Percentiles rank a stretch among this genome's conserved stretches.
Conservation (phyloP, 2,888 invertebrate species). For the Alviniconcha strummeri region DNA sequence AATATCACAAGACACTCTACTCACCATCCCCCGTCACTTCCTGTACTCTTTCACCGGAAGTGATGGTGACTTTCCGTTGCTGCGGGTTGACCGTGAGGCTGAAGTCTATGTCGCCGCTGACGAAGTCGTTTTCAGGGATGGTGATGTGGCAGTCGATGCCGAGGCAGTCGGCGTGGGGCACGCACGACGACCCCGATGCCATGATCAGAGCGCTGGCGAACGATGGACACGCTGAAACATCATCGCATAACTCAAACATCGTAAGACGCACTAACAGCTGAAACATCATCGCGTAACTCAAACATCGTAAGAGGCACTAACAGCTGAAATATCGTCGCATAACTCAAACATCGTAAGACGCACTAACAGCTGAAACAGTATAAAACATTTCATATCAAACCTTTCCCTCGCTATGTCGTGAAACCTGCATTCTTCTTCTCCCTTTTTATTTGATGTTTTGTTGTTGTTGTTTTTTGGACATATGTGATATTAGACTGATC, state of each 20-base stretch:
- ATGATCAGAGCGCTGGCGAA: not conserved
- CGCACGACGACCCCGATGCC: constrained; percentile 3
- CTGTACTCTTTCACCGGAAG: not conserved
- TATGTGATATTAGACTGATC: too few species aligned
- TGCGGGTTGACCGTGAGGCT: not conserved
- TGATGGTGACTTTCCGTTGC: not conserved
- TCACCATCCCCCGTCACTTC: not conserved
- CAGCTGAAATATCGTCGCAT: not conserved
- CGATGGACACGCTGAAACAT: not conserved
- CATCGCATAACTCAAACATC: too few species aligned
- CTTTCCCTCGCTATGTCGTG: too few species aligned
- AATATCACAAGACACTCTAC: not conserved
- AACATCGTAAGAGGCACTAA: too few species aligned
- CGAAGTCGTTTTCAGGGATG: not conserved
- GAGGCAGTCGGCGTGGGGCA: constrained; percentile 19
- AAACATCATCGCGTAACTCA: too few species aligned
- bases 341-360: too few species aligned
- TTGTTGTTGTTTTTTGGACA: too few species aligned
- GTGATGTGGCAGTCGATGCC: constrained; percentile 11
- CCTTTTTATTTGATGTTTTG: too few species aligned
- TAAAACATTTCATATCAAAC: too few species aligned
- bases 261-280: too few species aligned
- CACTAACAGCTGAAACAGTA: too few species aligned
- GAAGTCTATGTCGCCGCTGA: constrained; percentile 12
- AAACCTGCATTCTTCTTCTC: too few species aligned